Base-by-base conservation (phyloP, 2,113 vertebrate species). In the Taurulus bubalis region DNA sequence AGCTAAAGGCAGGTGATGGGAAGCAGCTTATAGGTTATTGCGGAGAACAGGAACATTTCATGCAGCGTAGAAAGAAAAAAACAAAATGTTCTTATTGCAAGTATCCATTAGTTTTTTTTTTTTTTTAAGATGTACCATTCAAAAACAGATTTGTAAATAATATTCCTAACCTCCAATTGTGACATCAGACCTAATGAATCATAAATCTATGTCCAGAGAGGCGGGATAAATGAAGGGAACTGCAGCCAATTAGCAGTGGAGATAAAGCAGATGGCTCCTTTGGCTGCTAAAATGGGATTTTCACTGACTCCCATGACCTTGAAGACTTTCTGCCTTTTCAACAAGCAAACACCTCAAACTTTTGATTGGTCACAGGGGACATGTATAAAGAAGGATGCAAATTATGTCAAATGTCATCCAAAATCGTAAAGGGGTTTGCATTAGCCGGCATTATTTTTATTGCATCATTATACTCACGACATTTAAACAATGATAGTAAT, bases 201-300 rank as follows among this genome's bases (percentile, higher is more conserved):
- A 73, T 72, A 45, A 65, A 77, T 59, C 47, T 18, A 34, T 40
- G 49, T 81, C 71, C 73, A 89, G 24, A 73, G 63, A 45, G 71
- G 71, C 7, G 4, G 59, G 36, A 56, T 62, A 47, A 69, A 85
- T 53, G 56, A 76, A 55, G 63, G 56, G 81, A 79, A 79, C 64
- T 40, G 77, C 85, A 86, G 83, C 82, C 85, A 90, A 87, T 93
- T 91, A 90, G 87, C 84, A 77, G 72, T 49, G 75, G 82, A 87
- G 79, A 86, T 73, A 82, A 80, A 83, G 90, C 88, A 89, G 86
- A 91, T 85, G 90, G 85, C 79, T 88, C 63, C 42, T 88, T 91
- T 93, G 83, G 86, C 86, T 71, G 74, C 89, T 92, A 92, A 93
- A 93, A 90, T 74, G 77, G 84, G 89, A 90, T 87, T 87, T 87